Evolutionary conservation across 35 echinoderm and acorn worm species (phyloP).

Genomic region (Holothuria glaberrima): DNA sequence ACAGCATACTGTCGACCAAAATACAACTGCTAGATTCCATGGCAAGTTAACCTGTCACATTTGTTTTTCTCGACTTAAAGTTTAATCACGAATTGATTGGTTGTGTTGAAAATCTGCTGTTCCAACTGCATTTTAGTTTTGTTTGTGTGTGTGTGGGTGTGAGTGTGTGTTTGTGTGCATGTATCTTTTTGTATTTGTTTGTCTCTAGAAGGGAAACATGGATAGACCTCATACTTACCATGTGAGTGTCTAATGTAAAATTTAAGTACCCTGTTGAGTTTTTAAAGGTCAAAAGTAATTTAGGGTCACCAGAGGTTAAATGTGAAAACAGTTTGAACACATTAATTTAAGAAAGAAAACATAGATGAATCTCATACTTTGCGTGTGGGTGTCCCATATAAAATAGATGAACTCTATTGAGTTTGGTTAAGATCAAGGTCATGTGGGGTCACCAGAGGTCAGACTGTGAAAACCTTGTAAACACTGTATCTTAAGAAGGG

Average conservation of each 20-base stretch:
- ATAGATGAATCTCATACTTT: neutral
- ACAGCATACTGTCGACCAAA: no score
- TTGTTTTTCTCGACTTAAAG: neutral
- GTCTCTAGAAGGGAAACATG: neutral
- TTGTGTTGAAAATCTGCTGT: no score
- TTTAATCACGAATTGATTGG: neutral
- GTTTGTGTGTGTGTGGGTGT: no score
- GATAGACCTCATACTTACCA: neutral
- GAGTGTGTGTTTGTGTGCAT: no score
- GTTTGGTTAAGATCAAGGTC: no score
- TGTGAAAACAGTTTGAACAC: neutral
- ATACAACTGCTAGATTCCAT: no score
- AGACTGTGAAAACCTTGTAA: no score
- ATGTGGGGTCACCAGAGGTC: no score
- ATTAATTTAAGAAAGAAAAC: neutral
- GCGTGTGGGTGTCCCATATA: no score
- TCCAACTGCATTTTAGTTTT: no score
- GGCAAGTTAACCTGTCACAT: neutral
- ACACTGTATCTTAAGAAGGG: no score
- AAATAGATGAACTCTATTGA: no score
- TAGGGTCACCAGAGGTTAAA: neutral
- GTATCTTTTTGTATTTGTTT: neutral
- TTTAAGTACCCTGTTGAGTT: neutral
- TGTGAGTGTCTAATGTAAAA: neutral
- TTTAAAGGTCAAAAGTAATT: constrained; percentile 6